A percentile compares a stretch with the other conserved stretches of the same genome.
Conservation (phyloP, 2,888 invertebrate genomes). For the Acronicta psi region DNA sequence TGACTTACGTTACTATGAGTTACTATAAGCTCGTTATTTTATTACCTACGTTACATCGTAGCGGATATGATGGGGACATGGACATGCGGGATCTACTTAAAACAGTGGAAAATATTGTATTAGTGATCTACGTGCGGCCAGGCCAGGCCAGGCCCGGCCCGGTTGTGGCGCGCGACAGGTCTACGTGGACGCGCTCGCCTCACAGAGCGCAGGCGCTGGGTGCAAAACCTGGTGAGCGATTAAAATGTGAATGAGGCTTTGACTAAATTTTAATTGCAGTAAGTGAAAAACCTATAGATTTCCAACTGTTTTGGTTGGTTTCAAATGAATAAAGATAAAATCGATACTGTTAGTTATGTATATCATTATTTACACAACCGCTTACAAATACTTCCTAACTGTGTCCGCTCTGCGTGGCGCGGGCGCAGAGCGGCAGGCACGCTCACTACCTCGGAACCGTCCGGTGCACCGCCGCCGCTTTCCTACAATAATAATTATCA, state of each 20-base stretch:
- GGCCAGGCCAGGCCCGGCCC: too few relatives aligned
- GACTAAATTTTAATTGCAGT: not conserved
- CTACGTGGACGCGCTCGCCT: too few relatives aligned
- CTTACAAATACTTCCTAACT: constrained; percentile 19
- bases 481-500: constrained; percentile 42
- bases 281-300: not conserved
- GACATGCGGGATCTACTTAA: constrained; percentile 6
- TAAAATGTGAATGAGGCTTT: not conserved
- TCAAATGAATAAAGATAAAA: constrained; percentile 9
- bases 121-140: not conserved
- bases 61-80: constrained; percentile 10
- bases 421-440: constrained; percentile 6
- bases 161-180: not conserved
- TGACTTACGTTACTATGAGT: constrained; percentile 33
- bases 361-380: constrained; percentile 41
- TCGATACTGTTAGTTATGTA: too few relatives aligned
- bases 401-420: constrained; percentile 1
- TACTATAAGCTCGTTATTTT: constrained; percentile 55
- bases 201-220: constrained; percentile 13
- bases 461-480: constrained; percentile 2
- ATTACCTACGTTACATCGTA: constrained; percentile 34
- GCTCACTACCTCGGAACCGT: constrained; percentile 15
- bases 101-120: constrained; percentile 6
- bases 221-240: constrained; percentile 15
- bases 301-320: not conserved